Base-by-base conservation (phyloP, 2,797 vertebrate genomes). In the Oreonectes daqikongensis region DNA sequence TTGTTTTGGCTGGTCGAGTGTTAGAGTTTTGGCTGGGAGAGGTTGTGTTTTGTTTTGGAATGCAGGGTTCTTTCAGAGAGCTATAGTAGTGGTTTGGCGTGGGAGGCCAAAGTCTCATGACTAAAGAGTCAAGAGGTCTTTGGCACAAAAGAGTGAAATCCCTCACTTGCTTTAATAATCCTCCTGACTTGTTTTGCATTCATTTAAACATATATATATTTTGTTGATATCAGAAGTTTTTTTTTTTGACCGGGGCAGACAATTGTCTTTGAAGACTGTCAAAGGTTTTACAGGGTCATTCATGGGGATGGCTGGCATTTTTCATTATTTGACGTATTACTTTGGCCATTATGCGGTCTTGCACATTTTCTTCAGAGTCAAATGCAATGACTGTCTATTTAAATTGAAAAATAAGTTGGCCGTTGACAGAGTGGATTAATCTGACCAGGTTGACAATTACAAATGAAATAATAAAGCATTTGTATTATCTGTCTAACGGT, bases 51-150 rank as follows among this genome's bases (percentile, higher is more conserved):
- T 79, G 65, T 72, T 68, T 77, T n/a, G 77, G 67, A 69, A 72
- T 69, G 79, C 71, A 64, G 50, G 61, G 48, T 57, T 72, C 55
- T 72, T 69, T 72, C 48, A 81, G 60, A 35, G 55, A 22, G 48
- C 57, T 40, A 46, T 42, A 35, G 46, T 70, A 53, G 46, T 30
- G 66, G 70, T 78, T 81, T 79, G 81, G 80, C 53, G 69, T 82
- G 80, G 35, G 73, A 83, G 78, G 71, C 79, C 61, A 59, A 74
- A 68, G 81, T 69, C 78, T 65, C 79, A 79, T 75, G 77, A 83
- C 75, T 83, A 82, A 22, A 82, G 71, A 79, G 79, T 72, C 48
- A 75, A 61, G 40, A 81, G 78, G 73, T 70, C 70, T 75, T 73
- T 72, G 71, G 68, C 72, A 80, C 68, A 68, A 71, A 75, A 74